Evolutionary conservation across 1,140 invertebrate genomes (phyloP), one percentile per base, ranked within the genome.

Genomic region (Brachystomella parvula): DNA sequence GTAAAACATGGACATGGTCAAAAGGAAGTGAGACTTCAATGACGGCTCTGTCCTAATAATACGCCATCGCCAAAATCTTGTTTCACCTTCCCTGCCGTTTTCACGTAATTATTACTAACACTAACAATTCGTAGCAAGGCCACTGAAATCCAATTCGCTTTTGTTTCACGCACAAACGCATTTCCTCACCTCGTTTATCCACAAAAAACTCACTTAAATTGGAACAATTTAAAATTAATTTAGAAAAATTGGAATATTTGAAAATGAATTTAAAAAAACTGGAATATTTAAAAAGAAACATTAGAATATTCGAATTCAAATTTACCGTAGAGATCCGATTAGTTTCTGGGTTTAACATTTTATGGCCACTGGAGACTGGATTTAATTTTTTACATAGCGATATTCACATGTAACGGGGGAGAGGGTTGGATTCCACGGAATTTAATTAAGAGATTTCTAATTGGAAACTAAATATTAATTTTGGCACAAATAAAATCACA

Each of bases 291-390:
- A 53, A 6, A 24, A 53, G 49, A 53, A 53, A 53, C 24, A 6
- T 9, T 53, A 21, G 6, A 6, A 6, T 6, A 19, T 35, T 44
- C 2, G 47, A 65, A 64, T 19, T 53, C 2, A 32, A 28, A 12
- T 39, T 70, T 67, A 70, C 68, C 68, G 67, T 67, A 30, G 68
- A 66, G 63, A 70, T 70, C 44, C 68, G 33, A 63, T 66, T 70
- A 53, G 61, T 59, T 33, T 70, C 68, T 44, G 64, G 47, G 15
- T 47, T 61, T 6, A 70, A 58, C 68, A 70, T 70, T 66, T 66
- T 66, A 39, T 39, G 6, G 35, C 35, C 35, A 39, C 35, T 39
- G 35, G 19, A 39, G 6, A 39, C 35, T 39, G 35, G 19, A 9
- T 39, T 19, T 19, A 39, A 39, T 39, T 39, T 39, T 19, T n/a